A percentile compares a stretch with the other conserved stretches of the same genome.
These are phyloP conservation scores for Corapipo altera DNA, from an alignment of 2,113 vertebrate species.

Conservation along the genomic window DNA sequence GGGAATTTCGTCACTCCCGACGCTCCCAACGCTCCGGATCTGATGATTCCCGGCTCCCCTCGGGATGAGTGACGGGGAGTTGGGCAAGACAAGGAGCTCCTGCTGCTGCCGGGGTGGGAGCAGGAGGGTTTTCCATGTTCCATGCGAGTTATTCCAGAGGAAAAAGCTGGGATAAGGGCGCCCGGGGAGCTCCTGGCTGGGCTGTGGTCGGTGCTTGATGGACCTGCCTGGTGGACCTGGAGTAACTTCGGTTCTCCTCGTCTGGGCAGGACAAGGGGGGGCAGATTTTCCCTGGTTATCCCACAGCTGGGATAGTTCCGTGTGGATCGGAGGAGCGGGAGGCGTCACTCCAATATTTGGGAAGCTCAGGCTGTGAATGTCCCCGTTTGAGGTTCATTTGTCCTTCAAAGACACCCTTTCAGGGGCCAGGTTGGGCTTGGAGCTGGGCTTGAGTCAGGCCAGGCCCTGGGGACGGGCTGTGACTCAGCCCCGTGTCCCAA, in stretches of 20 bases:
- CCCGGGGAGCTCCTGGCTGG: background rate
- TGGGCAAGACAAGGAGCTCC: background rate
- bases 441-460: background rate
- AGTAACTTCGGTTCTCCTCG: fast-evolving
- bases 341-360: fast-evolving
- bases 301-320: too few relatives aligned
- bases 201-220: too few relatives aligned
- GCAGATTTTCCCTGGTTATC: background rate
- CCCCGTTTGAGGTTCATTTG: fast-evolving
- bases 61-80: background rate
- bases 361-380: fast-evolving
- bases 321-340: background rate
- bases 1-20: background rate
- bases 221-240: background rate
- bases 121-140: background rate
- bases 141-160: fast-evolving
- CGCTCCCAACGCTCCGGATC: fast-evolving
- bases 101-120: background rate
- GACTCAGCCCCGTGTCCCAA: background rate
- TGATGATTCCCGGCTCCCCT: background rate
- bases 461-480: background rate
- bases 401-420: background rate
- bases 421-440: background rate
- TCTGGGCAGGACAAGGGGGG: background rate
- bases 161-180: fast-evolving